Conservation (phyloP, 2,797 vertebrate genomes). For the Adrianichthys oophorus region DNA sequence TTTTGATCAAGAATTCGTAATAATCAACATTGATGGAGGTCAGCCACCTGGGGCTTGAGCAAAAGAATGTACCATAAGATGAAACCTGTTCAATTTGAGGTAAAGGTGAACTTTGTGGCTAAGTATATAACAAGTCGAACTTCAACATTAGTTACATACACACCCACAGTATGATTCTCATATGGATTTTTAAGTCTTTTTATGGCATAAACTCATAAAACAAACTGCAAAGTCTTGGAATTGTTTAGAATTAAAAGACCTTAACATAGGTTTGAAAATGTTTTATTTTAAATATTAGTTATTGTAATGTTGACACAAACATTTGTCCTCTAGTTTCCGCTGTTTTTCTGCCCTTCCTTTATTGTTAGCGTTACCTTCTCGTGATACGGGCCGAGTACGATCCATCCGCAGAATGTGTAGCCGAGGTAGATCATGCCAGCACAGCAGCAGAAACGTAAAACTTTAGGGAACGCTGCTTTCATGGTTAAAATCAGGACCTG, state of each 20-base stretch:
- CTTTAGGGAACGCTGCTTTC: constrained; percentile 92
- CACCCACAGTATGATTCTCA: constrained; percentile 1
- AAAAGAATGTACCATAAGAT: too few species aligned
- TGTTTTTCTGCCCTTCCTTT: too few species aligned
- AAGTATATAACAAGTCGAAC: too few species aligned
- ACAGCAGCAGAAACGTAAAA: constrained; percentile 95
- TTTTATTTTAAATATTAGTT: too few species aligned
- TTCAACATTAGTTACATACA: not conserved
- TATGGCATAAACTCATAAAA: too few species aligned
- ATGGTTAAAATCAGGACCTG: constrained; percentile 97
- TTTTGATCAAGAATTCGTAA: too few species aligned
- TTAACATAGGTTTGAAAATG: too few species aligned
- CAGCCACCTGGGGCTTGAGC: too few species aligned
- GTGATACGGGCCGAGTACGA: constrained; percentile 94
- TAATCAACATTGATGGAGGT: too few species aligned
- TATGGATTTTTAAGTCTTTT: not conserved
- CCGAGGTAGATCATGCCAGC: constrained; percentile 98
- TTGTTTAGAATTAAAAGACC: too few species aligned
- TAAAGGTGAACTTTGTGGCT: too few species aligned
- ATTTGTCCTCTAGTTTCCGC: not conserved
- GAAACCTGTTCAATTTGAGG: too few species aligned
- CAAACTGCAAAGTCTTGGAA: not conserved
- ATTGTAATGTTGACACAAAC: not conserved
- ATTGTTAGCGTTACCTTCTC: constrained; percentile 84
- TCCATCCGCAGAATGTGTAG: constrained; percentile 99